Evolutionary conservation across 2,113 vertebrate genomes (phyloP), one percentile per base, ranked within the genome.

Genomic region (Leptocoma aspasia): DNA sequence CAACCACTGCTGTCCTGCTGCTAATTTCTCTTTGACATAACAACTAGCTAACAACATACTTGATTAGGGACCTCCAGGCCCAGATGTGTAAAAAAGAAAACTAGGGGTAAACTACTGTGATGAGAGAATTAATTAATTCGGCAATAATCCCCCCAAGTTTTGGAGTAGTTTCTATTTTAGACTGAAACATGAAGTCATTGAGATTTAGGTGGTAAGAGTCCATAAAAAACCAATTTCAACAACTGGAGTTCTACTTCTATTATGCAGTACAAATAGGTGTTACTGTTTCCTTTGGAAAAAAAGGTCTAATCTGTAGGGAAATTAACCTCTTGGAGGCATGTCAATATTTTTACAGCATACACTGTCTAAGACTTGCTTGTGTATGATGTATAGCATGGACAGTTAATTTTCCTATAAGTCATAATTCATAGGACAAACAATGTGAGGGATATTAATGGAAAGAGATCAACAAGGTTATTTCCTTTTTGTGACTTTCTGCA

Each of bases 371-470:
- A 70, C 27, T 59, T 92, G 81, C 80, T 76, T 77, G 17, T 88
- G 41, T 68, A 64, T 79, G 76, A 94, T 91, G 60, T 87, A 95
- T 92, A 88, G 64, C 70, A 89, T 21, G 69, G 82, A 89, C 64
- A 89, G 77, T 69, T 93, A 59, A 90, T 90, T 92, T 97, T 97
- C 91, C 95, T 95, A 92, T 78, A 94, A 92, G 94, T 81, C 95
- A 76, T 96, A 94, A 94, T 81, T 97, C 92, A 96, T 39, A 95
- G 68, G 82, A 90, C 69, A 90, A 85, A 95, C 92, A 97, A 96
- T 83, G 85, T 95, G 79, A 91, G 65, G 14, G 56, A 44, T 95
- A 97, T 97, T 90, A 92, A 96, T 90, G 92, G 82, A 81, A 93
- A 90, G 61, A 94, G 94, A 94, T 89, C 82, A 82, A 70, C 65